These are phyloP conservation scores for Noctilio leporinus DNA, from an alignment of 2,113 vertebrate species.

Conservation along the genomic window DNA sequence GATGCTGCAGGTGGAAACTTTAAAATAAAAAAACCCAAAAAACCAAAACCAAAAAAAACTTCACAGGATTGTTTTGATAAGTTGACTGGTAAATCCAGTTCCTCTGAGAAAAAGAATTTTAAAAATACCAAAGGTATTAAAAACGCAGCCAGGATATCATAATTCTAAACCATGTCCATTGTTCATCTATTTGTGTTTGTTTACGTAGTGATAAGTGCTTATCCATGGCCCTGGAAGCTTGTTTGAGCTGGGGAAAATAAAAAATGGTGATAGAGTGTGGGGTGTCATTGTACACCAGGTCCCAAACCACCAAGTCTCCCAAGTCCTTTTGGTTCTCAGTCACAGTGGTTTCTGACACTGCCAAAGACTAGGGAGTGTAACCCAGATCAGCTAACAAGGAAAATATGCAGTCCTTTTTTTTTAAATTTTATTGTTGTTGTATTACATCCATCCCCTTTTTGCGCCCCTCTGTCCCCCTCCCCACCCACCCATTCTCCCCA, in stretches of 20 bases:
- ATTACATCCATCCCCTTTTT: no score
- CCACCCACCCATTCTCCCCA: no score
- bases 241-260: neutral
- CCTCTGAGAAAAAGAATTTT: conserved; percentile 14
- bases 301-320: neutral
- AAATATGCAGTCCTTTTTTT: neutral
- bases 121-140: neutral
- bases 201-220: neutral
- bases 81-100: conserved; percentile 16
- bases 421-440: no score
- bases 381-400: neutral
- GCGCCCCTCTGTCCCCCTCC: no score
- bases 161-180: neutral
- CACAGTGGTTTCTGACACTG: neutral
- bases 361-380: neutral
- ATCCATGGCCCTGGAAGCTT: neutral
- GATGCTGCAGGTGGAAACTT: neutral
- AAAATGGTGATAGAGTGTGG: neutral
- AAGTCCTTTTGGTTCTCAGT: neutral
- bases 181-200: neutral
- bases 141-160: neutral
- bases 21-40: neutral
- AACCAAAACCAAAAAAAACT: neutral
- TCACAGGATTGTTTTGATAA: conserved; percentile 18
- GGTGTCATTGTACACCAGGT: neutral